Percentiles rank a stretch among this genome's conserved stretches.
These are phyloP conservation scores for Pseudeuparius sepicola DNA, from an alignment of 2,888 invertebrate species.

Conservation along the genomic window DNA sequence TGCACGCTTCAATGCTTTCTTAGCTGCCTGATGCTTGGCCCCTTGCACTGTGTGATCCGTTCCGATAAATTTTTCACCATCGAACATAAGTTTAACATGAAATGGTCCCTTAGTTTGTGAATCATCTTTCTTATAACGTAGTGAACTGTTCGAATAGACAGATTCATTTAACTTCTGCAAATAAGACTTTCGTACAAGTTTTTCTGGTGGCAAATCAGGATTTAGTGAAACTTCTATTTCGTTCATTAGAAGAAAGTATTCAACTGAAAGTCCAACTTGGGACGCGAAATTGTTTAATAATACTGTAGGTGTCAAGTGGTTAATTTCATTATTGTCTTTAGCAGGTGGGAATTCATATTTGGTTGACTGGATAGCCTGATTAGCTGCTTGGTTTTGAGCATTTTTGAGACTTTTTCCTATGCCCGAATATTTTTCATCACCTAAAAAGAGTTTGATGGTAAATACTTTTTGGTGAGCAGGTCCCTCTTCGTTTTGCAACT, in stretches of 20 bases:
- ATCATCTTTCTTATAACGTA: constrained; percentile 25
- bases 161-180: constrained; percentile 30
- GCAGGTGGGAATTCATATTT: constrained; percentile 29
- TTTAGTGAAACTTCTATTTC: constrained; percentile 11
- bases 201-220: not conserved
- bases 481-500: constrained; percentile 28
- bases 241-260: constrained; percentile 25
- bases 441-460: constrained; percentile 28
- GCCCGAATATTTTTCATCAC: constrained; percentile 30
- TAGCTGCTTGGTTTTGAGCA: constrained; percentile 30
- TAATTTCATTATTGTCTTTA: constrained; percentile 21
- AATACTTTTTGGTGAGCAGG: constrained; percentile 31
- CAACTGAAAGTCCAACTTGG: constrained; percentile 31
- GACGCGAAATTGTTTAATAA: constrained; percentile 32
- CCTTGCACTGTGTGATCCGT: constrained; percentile 31
- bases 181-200: constrained; percentile 24
- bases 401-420: constrained; percentile 30
- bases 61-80: constrained; percentile 29
- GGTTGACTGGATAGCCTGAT: constrained; percentile 29
- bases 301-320: constrained; percentile 31
- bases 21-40: constrained; percentile 34
- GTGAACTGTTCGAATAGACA: constrained; percentile 23
- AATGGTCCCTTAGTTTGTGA: constrained; percentile 29
- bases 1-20: constrained; percentile 29
- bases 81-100: constrained; percentile 29